Conservation (phyloP, 2,797 vertebrate species). For the Novumbra hubbsi region DNA sequence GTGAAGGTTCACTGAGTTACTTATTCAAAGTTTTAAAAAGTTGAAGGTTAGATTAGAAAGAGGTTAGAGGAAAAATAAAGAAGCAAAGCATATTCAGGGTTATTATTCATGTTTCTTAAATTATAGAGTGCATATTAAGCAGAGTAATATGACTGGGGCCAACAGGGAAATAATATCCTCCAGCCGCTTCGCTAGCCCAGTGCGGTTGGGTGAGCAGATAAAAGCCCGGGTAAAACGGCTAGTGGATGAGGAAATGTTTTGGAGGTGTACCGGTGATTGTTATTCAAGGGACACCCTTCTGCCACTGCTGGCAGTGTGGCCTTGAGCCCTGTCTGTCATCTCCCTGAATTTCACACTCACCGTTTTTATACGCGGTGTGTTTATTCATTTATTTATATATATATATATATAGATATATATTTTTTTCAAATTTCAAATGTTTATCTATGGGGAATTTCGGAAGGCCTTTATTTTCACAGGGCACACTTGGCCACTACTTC, state of each 20-base stretch:
- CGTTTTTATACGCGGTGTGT: constrained; percentile 47
- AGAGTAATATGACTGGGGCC: constrained; percentile 79
- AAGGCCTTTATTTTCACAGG: constrained; percentile 67
- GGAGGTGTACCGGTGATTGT: constrained; percentile 80
- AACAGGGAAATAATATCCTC: constrained; percentile 85
- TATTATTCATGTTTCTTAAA: constrained; percentile 81
- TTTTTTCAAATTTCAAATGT: constrained; percentile 69
- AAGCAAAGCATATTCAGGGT: constrained; percentile 70
- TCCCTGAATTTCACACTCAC: constrained; percentile 69
- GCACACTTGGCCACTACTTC: constrained; percentile 18
- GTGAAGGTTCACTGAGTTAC: constrained; percentile 63
- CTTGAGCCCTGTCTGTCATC: constrained; percentile 76
- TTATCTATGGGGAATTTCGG: constrained; percentile 74
- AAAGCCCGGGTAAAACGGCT: constrained; percentile 76
- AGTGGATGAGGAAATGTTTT: constrained; percentile 82
- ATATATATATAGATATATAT: too few relatives aligned
- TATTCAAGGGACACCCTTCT: constrained; percentile 78
- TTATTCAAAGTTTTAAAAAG: constrained; percentile 79
- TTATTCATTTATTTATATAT: constrained; percentile 75
- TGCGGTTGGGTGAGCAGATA: constrained; percentile 81
- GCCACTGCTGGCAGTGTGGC: constrained; percentile 65
- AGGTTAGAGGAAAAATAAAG: constrained; percentile 62
- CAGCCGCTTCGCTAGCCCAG: constrained; percentile 74
- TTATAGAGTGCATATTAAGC: constrained; percentile 83
- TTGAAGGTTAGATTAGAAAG: constrained; percentile 76